Conservation (phyloP, 2,888 invertebrate genomes). For the Rhorus exstirpatorius region DNA sequence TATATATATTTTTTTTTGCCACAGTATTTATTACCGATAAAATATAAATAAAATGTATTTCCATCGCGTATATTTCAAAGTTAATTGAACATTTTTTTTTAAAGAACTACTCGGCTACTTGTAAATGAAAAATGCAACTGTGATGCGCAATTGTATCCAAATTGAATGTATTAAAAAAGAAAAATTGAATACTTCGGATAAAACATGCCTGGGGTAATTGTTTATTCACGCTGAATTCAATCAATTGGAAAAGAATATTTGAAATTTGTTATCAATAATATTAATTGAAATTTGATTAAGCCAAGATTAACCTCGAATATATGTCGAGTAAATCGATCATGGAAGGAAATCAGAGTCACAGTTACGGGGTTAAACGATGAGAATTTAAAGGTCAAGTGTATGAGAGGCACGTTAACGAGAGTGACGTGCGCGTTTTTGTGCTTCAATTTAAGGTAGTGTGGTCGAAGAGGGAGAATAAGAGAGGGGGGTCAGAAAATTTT, state of each 20-base stretch:
- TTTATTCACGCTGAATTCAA: no score
- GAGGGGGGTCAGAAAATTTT: neutral
- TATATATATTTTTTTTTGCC: no score
- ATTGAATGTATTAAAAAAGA: no score
- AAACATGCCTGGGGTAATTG: no score
- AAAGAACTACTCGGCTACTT: no score
- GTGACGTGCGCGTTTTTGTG: constrained; percentile 20
- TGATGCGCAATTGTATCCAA: no score
- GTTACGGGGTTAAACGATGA: constrained; percentile 1
- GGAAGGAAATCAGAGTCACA: neutral
- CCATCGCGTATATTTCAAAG: no score
- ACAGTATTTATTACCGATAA: no score
- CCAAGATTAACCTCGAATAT: neutral
- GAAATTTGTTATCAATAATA: constrained; percentile 7
- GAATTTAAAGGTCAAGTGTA: constrained; percentile 42
- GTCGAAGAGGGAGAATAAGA: neutral
- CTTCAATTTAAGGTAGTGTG: neutral
- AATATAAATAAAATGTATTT: no score
- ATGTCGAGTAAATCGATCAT: constrained; percentile 28
- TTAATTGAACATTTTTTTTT: no score
- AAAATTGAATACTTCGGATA: no score
- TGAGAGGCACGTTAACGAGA: constrained; percentile 5
- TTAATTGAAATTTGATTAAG: constrained; percentile 8
- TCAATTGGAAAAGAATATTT: neutral
- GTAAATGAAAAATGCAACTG: no score